A percentile compares a stretch with the other conserved stretches of the same genome.
phyloP scores from a whole-genome alignment of 2,797 vertebrate species.

The Rhynchonycteris naso region DNA sequence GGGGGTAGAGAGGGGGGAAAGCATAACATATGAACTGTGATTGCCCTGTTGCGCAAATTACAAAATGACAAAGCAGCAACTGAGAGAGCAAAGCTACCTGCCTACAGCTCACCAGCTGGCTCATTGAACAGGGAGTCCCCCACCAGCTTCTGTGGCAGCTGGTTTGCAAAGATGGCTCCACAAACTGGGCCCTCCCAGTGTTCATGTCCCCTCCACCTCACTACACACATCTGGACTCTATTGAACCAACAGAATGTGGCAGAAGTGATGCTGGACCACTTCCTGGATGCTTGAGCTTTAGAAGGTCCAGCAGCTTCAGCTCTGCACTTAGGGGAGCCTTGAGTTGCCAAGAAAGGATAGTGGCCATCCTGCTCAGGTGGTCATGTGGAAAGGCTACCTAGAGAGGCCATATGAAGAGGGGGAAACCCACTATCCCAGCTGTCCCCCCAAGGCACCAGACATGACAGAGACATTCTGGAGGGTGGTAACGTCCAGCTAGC shows the following conservation, averaged over 20 bases:
- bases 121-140: background rate
- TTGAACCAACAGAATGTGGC: background rate
- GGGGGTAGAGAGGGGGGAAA: no score
- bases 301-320: background rate
- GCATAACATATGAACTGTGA: background rate
- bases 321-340: background rate
- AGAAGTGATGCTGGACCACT: background rate
- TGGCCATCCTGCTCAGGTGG: background rate
- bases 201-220: background rate
- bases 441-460: background rate
- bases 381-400: background rate
- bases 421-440: background rate
- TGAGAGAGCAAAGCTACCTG: background rate
- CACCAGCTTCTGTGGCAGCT: background rate
- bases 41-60: background rate
- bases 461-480: background rate
- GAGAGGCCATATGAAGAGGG: background rate
- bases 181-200: accelerated
- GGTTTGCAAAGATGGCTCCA: background rate
- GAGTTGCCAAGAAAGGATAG: background rate
- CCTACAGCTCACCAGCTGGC: background rate
- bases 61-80: background rate
- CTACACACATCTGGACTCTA: no score
- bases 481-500: background rate
- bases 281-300: background rate